A percentile compares a stretch with the other conserved stretches of the same genome.
Evolutionary conservation across 2,888 invertebrate genomes (phyloP).

Genomic region (Desoria tigrina): DNA sequence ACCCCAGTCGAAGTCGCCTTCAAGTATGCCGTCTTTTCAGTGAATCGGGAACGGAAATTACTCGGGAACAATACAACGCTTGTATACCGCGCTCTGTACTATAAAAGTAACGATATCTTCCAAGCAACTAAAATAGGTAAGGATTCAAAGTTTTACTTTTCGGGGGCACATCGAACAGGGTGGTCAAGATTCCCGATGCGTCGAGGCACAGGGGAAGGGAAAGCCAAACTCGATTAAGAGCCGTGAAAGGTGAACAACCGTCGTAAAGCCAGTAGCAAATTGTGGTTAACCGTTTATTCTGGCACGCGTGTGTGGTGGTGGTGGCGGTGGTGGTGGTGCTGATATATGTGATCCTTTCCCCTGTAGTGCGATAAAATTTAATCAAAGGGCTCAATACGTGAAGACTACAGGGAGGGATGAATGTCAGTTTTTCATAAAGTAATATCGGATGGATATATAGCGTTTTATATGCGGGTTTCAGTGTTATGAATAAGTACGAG

Average conservation of each 20-base stretch:
- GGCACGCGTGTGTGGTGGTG: not conserved
- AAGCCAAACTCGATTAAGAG: too few relatives aligned
- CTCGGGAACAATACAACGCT: slow-evolving; percentile 84
- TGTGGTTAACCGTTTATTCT: slow-evolving; percentile 4
- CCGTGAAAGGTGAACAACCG: too few relatives aligned
- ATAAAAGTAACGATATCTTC: slow-evolving; percentile 85
- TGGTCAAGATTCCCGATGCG: too few relatives aligned
- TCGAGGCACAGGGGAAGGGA: too few relatives aligned
- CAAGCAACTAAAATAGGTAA: slow-evolving; percentile 86
- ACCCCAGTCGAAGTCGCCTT: slow-evolving; percentile 86
- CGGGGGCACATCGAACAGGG: too few relatives aligned
- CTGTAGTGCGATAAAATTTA: slow-evolving; percentile 9
- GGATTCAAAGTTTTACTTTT: slow-evolving; percentile 34
- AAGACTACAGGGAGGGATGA: slow-evolving; percentile 4
- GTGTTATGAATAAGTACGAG: too few relatives aligned
- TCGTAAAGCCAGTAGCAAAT: not conserved
- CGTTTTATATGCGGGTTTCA: too few relatives aligned
- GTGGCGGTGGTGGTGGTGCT: too few relatives aligned
- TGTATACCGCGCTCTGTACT: slow-evolving; percentile 90
- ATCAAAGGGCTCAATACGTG: slow-evolving; percentile 9
- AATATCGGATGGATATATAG: not conserved
- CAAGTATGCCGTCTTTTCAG: slow-evolving; percentile 89
- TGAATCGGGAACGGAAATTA: slow-evolving; percentile 82
- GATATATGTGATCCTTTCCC: not conserved
- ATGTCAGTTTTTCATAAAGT: not conserved